phyloP scores from a whole-genome alignment of 2,113 vertebrate genomes.

The Tringa solitaria region DNA sequence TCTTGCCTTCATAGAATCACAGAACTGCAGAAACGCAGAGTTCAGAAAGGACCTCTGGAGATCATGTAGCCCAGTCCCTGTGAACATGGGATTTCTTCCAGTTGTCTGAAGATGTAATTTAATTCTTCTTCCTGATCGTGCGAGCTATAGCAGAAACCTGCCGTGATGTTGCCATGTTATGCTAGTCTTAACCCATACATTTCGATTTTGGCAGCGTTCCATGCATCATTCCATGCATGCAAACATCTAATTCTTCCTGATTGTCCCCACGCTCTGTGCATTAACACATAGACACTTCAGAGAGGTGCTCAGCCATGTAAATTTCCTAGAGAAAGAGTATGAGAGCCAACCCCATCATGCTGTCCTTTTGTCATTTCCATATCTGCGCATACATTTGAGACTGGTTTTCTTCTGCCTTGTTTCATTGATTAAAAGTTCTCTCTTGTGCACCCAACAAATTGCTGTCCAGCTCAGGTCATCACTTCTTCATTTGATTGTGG shows the following conservation, averaged over 20 bases:
- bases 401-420: neutral
- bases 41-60: neutral
- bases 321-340: neutral
- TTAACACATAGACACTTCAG: neutral
- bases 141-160: neutral
- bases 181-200: neutral
- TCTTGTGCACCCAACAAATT: neutral
- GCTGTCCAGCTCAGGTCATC: neutral
- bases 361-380: neutral
- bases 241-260: neutral
- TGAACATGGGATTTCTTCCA: neutral
- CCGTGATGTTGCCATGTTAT: accelerated
- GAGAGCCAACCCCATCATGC: neutral
- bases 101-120: neutral
- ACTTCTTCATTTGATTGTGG: neutral
- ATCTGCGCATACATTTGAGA: neutral
- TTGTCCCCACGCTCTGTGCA: neutral
- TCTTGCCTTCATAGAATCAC: neutral
- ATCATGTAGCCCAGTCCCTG: neutral
- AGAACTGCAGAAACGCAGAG: neutral
- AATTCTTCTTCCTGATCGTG: neutral
- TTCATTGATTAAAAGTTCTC: neutral
- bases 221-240: neutral
- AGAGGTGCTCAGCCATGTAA: neutral
- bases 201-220: neutral